Conservation (phyloP, 2,113 vertebrate genomes). For the Kryptolebias marmoratus region DNA sequence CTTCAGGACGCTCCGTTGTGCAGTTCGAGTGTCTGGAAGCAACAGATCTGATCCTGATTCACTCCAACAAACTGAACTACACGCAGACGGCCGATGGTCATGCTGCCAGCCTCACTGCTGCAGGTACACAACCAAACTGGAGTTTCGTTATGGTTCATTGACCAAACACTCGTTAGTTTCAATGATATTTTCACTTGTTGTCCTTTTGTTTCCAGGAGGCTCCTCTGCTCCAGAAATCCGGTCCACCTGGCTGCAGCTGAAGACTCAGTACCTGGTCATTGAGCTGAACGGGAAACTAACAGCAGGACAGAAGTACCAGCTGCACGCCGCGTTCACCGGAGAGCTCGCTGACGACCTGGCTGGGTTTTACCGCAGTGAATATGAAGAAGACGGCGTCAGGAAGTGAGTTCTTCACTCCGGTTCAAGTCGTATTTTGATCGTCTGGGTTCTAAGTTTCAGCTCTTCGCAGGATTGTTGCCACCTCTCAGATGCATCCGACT, state of each 20-base stretch:
- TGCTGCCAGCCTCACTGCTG: constrained; percentile 20
- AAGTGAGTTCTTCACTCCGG: constrained; percentile 74
- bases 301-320: constrained; percentile 67
- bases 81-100: constrained; percentile 35
- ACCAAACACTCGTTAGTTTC: no score
- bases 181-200: not conserved
- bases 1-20: constrained; percentile 73
- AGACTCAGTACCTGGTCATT: constrained; percentile 86
- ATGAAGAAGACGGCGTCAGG: constrained; percentile 56
- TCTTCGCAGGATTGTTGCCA: constrained; percentile 85
- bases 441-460: not conserved
- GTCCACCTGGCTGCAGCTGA: constrained; percentile 53
- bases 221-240: constrained; percentile 36
- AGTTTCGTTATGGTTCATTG: no score
- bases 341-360: constrained; percentile 88
- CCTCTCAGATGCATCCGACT: constrained; percentile 89
- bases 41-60: constrained; percentile 87
- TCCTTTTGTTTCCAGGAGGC: not conserved
- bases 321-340: constrained; percentile 80
- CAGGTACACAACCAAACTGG: constrained; percentile 34
- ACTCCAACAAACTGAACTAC: constrained; percentile 89
- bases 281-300: constrained; percentile 63
- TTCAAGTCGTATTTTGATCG: not conserved
- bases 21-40: constrained; percentile 77
- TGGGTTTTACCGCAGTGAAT: constrained; percentile 92